Percentiles rank a stretch among this genome's conserved stretches.
Conservation (phyloP, 2,113 vertebrate genomes). For the Nothoprocta pentlandii region DNA sequence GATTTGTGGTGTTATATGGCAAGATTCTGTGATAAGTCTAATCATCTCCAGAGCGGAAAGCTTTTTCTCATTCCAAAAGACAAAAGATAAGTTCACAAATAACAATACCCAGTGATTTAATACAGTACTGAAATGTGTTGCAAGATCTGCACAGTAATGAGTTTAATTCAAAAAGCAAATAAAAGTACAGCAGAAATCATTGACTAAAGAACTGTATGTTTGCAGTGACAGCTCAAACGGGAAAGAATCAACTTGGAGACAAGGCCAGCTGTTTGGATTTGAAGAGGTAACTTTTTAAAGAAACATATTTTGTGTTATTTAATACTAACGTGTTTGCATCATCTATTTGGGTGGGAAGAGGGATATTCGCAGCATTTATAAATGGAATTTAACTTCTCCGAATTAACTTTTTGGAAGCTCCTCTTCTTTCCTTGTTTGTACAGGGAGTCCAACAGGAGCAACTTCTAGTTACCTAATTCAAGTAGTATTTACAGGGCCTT, state of each 20-base stretch:
- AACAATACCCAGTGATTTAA: neutral
- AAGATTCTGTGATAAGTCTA: neutral
- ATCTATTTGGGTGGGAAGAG: neutral
- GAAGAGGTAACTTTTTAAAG: constrained; percentile 65
- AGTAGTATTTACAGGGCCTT: neutral
- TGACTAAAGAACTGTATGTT: constrained; percentile 5
- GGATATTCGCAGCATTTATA: neutral
- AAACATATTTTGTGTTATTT: neutral
- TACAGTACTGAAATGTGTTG: neutral
- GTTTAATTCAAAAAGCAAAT: neutral
- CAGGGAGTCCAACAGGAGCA: neutral
- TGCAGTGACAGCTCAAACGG: constrained; percentile 14
- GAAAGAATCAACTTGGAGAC: constrained; percentile 19
- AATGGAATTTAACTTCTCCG: neutral
- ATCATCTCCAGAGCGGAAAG: neutral
- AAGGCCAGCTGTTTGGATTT: constrained; percentile 38
- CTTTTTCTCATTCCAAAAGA: neutral
- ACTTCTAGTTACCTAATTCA: neutral
- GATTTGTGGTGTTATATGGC: neutral
- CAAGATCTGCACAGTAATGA: neutral
- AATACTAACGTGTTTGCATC: neutral
- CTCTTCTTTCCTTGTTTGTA: neutral
- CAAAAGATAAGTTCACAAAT: neutral
- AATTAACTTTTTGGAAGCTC: neutral
- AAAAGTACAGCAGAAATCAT: neutral